Evolutionary conservation across 2,113 vertebrate species (phyloP).

Genomic region (Acanthochromis polyacanthus): DNA sequence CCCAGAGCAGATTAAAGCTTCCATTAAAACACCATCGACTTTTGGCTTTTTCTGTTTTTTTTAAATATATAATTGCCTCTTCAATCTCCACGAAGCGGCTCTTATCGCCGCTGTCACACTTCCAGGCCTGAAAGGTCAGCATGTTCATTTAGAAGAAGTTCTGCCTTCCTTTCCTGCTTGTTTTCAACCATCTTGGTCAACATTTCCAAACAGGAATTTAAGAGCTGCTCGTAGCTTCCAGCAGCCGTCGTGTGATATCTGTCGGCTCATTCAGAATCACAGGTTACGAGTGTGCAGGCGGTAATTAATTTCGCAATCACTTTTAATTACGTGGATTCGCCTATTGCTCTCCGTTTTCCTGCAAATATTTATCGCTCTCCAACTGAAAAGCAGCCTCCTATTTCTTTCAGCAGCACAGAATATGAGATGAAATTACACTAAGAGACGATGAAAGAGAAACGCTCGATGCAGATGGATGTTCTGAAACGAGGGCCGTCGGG

Average conservation of each 20-base stretch:
- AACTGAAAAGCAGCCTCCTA: slow-evolving; percentile 35
- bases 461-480: slow-evolving; percentile 61
- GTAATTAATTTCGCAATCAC: slow-evolving; percentile 61
- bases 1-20: slow-evolving; percentile 45
- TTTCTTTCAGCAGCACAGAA: slow-evolving; percentile 14
- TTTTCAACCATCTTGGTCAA: background rate
- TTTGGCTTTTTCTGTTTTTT: background rate
- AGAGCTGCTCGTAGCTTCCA: too few species aligned
- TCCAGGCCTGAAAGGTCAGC: slow-evolving; percentile 35
- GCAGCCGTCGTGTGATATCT: background rate
- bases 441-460: slow-evolving; percentile 59
- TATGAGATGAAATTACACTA: slow-evolving; percentile 61
- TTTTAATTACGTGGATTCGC: slow-evolving; percentile 53
- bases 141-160: slow-evolving; percentile 28
- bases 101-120: slow-evolving; percentile 42
- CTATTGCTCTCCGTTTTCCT: slow-evolving; percentile 29
- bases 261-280: slow-evolving; percentile 35
- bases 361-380: slow-evolving; percentile 34
- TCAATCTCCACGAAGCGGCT: slow-evolving; percentile 26
- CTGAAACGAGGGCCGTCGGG: slow-evolving; percentile 47
- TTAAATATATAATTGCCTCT: slow-evolving; percentile 37
- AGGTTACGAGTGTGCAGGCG: slow-evolving; percentile 13
- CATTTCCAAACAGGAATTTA: background rate
- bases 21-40: slow-evolving; percentile 51
- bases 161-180: background rate